Base-by-base conservation (phyloP, 1,140 invertebrate species). In the Bicyclus anynana region DNA sequence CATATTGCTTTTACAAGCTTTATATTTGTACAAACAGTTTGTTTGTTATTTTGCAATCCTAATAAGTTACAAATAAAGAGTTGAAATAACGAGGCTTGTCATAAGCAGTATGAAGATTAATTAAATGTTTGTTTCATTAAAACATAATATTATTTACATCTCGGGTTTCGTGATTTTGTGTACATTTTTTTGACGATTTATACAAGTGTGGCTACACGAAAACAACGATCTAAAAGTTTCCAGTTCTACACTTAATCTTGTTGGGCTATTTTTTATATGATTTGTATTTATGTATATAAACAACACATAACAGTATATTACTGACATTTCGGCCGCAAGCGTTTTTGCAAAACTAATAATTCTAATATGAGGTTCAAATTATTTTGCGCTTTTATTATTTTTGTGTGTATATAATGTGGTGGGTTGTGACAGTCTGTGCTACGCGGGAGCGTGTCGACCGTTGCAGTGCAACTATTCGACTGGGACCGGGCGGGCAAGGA, bases 401-500 rank as follows among this genome's bases (percentile, higher is more conserved):
- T 49, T 53, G 37, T 29, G 16, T 48, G 21, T 56, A 56, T 59
- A 44, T 38, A 35, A 57, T 48, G 57, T 72, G 72, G 74, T 77
- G 71, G 66, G 72, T 79, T 80, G 77, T 84, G 70, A 78, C 84
- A 87, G 84, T 87, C 81, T 44, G 57, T 84, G 73, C 72, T 88
- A 68, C 69, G 69, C 57, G 53, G 79, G 74, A 74, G 60, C 59
- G 73, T 62, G 62, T 66, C 67, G 71, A 49, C 54, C 53, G 65
- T 54, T 38, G 63, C 59, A 53, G 56, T 87, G 63, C 79, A 72
- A 60, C 77, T 87, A 55, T 95, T 91, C 93, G 94, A 95, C 91
- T 94, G 94, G 94, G 94, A 95, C 90, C 93, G 93, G 75, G 91
- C 93, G 72, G 93, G 92, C 74, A 89, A 91, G 79, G 94, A 95